Base-by-base conservation (phyloP, 2,888 invertebrate species). In the Nebria salina region DNA sequence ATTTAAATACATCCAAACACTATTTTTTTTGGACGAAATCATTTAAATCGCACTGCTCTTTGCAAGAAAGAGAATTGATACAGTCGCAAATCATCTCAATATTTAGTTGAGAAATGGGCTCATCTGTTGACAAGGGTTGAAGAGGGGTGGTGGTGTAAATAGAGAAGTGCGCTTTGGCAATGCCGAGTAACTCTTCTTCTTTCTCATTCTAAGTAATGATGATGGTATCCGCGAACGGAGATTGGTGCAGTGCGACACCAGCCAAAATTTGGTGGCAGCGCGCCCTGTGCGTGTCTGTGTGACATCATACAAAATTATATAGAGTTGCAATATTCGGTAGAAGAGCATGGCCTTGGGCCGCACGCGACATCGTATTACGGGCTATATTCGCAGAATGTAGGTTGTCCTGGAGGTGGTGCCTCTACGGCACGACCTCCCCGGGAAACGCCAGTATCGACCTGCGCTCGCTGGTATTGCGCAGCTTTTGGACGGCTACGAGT, bases 331-430 rank as follows among this genome's bases (percentile, higher is more conserved):
- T 68, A 25, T 68, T 68, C 68, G 25, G 20, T 13, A 68, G 68
- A 9, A 68, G 25, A 34, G 34, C 34, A 34, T 34, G 34, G 34
- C 34, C 34, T 34, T 34, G 34, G 34, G 34, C 34, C 34, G 34
- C 34, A 34, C 34, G 34, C 34, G 34, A 54, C 7, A 54, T 54
- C 7, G 73, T 13, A 73, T n/a, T 73, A 73, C 41, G 73, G 73
- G 41, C 15, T 11, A 73, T 73, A 13, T 73, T 73, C 73, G 73
- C 43, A 42, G 15, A 70, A 41, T 43, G 73, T 73, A 73, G 73
- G 73, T 42, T 73, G 73, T 73, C 73, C 85, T 85, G 85, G 86
- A 86, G 87, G 87, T 85, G 86, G 87, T 86, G 86, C 87, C 85
- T 85, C 84, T 77, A 82, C 83, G 83, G 85, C 86, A 85, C 73